Percentiles rank a stretch among this genome's conserved stretches.
Evolutionary conservation across 2,113 vertebrate genomes (phyloP).

Genomic region (Myanophis thanlyinensis): DNA sequence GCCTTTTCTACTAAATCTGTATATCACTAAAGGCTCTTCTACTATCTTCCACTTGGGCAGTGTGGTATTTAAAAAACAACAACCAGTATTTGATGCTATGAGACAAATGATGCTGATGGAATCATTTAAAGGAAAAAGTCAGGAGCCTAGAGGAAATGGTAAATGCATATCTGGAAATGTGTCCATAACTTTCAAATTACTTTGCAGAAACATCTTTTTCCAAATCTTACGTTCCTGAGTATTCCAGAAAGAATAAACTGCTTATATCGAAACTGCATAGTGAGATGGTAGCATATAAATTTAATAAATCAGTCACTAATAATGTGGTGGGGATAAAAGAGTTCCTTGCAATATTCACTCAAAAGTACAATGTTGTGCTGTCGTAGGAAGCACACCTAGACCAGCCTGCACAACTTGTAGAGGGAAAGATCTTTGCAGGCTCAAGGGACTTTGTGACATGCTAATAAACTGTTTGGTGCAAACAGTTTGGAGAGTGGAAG

Average conservation of each 20-base stretch:
- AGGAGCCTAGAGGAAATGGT: neutral
- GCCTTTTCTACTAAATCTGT: constrained; percentile 21
- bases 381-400: neutral
- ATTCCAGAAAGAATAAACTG: neutral
- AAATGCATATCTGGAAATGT: neutral
- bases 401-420: neutral
- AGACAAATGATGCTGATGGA: neutral
- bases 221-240: neutral
- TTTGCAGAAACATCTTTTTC: constrained; percentile 9
- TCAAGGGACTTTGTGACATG: neutral
- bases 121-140: neutral
- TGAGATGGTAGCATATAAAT: too few relatives aligned
- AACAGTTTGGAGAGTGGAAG: neutral
- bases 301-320: too few relatives aligned
- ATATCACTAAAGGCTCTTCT: neutral
- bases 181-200: neutral
- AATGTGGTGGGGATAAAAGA: neutral
- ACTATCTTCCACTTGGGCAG: neutral
- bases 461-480: neutral
- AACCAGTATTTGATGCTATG: neutral
- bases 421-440: neutral
- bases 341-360: neutral
- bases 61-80: too few relatives aligned
- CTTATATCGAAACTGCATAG: neutral
- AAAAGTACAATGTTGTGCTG: neutral